Conservation (phyloP, 2,797 vertebrate species). For the Neostethus bicornis region DNA sequence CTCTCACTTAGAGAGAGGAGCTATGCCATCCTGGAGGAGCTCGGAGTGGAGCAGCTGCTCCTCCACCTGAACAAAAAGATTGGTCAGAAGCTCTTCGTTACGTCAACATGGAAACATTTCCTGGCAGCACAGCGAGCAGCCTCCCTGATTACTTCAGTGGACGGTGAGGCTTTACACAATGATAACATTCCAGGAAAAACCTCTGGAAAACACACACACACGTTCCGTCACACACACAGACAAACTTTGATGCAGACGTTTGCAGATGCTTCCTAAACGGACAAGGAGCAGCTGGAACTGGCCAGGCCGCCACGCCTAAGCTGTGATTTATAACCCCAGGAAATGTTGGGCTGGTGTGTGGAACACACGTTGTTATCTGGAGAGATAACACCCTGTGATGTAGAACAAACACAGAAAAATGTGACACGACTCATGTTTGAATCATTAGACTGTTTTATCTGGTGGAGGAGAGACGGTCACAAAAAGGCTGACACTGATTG, state of each 20-base stretch:
- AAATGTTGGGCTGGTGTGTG: constrained; percentile 60
- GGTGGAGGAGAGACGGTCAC: no score
- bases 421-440: constrained; percentile 22
- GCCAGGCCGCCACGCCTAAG: constrained; percentile 55
- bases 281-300: constrained; percentile 71
- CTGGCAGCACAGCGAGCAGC: constrained; percentile 55
- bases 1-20: no score
- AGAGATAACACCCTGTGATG: constrained; percentile 57
- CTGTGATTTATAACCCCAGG: constrained; percentile 71
- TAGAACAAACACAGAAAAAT: no score
- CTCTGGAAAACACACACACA: constrained; percentile 51
- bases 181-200: constrained; percentile 69
- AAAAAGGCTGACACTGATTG: no score
- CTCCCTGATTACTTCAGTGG: constrained; percentile 72
- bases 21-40: no score
- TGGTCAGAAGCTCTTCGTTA: no score
- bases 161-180: constrained; percentile 60
- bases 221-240: constrained; percentile 21
- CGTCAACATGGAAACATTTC: constrained; percentile 70
- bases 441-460: background rate
- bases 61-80: no score
- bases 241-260: constrained; percentile 66
- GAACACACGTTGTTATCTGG: constrained; percentile 56
- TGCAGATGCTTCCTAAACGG: constrained; percentile 84
- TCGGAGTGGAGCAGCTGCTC: no score